Conservation (phyloP, 2,797 vertebrate species). For the Phataginus tetradactyla region DNA sequence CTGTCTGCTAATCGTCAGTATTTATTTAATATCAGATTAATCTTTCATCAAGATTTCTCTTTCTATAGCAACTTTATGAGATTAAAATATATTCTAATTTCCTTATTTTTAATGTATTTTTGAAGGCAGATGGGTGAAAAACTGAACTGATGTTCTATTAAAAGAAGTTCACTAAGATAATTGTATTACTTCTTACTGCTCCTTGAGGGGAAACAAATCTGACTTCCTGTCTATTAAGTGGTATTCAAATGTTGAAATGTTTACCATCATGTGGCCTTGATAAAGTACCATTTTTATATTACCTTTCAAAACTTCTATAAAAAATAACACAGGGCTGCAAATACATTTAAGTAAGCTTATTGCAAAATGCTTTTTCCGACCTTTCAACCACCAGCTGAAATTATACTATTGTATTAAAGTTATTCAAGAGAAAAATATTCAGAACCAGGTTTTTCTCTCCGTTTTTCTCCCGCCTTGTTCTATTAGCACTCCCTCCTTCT, state of each 20-base stretch:
- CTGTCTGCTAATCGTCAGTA: neutral
- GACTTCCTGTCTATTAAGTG: conserved; percentile 49
- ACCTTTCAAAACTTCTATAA: conserved; percentile 72
- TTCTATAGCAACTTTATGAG: neutral
- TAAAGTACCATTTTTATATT: conserved; percentile 62
- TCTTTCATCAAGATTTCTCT: neutral
- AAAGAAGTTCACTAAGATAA: neutral
- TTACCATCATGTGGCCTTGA: conserved; percentile 56
- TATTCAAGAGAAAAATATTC: conserved; percentile 66
- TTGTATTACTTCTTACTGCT: conserved; percentile 18
- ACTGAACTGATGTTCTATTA: neutral
- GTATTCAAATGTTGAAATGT: conserved; percentile 67
- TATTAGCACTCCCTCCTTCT: neutral
- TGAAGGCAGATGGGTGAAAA: neutral
- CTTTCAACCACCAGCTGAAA: conserved; percentile 77
- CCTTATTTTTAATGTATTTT: conserved; percentile 18
- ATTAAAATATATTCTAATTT: neutral
- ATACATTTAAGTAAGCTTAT: conserved; percentile 61
- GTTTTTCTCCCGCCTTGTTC: neutral
- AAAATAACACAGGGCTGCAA: conserved; percentile 60
- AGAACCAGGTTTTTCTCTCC: neutral
- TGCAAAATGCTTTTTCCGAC: conserved; percentile 57
- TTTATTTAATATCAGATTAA: neutral
- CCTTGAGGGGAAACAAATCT: conserved; percentile 62
- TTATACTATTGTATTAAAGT: conserved; percentile 68